Conservation (phyloP, 2,113 vertebrate genomes). For the Callocephalon fimbriatum region DNA sequence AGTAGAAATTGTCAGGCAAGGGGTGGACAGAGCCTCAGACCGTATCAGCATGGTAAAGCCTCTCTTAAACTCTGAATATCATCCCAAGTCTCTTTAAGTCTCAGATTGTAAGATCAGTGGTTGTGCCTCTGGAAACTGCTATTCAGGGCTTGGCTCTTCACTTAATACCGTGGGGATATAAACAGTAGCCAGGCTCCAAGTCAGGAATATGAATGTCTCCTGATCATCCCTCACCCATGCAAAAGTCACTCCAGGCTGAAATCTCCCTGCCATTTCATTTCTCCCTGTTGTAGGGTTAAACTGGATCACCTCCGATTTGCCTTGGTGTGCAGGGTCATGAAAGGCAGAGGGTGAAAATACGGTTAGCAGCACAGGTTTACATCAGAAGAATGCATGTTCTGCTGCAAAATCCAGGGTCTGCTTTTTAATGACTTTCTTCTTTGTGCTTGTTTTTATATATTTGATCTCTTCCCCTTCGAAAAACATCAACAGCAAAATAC, state of each 20-base stretch:
- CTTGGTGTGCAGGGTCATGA: background rate
- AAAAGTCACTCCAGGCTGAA: background rate
- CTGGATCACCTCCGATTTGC: background rate
- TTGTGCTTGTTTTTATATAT: slow-evolving; percentile 32
- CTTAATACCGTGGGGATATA: no score
- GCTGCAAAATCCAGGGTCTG: background rate
- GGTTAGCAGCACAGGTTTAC: background rate
- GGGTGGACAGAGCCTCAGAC: background rate
- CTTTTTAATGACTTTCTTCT: background rate
- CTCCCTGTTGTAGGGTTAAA: background rate
- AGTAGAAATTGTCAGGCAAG: background rate
- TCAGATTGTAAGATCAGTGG: background rate
- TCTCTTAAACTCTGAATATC: background rate
- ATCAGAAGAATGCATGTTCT: background rate
- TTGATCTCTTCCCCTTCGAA: slow-evolving; percentile 44
- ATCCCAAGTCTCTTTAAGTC: background rate
- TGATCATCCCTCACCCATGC: background rate
- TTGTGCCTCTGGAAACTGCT: background rate
- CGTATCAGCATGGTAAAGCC: background rate
- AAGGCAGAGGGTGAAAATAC: background rate
- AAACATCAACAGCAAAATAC: background rate
- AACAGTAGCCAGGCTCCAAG: background rate
- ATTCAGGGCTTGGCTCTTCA: background rate
- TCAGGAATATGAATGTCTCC: background rate
- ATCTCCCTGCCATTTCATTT: background rate